A percentile compares a stretch with the other conserved stretches of the same genome.
Conservation (phyloP, 2,888 invertebrate species). For the Leptinotarsa rubiginosa region DNA sequence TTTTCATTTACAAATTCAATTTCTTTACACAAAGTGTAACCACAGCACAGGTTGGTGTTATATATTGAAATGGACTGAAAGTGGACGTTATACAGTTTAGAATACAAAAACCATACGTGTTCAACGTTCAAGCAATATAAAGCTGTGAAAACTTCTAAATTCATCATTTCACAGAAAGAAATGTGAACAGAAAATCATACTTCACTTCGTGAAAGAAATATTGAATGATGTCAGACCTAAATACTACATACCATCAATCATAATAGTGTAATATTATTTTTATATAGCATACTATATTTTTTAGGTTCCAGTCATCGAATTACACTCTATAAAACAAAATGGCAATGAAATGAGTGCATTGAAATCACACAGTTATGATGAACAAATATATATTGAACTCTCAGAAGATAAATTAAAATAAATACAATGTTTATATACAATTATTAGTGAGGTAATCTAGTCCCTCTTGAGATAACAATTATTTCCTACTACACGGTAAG, state of each 20-base stretch:
- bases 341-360: conserved; percentile 18
- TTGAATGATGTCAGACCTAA: not conserved
- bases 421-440: conserved; percentile 20
- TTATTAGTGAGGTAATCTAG: not conserved
- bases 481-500: not conserved
- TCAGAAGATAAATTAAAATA: conserved; percentile 23
- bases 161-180: not conserved
- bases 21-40: not conserved
- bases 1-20: not conserved
- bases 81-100: not conserved
- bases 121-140: not conserved
- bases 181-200: not conserved
- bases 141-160: not conserved
- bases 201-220: not conserved
- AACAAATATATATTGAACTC: conserved; percentile 4
- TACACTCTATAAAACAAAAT: not conserved
- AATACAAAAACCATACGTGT: not conserved
- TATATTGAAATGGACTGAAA: not conserved
- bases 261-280: not conserved
- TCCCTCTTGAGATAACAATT: not conserved
- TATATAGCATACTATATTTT: not conserved
- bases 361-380: not conserved
- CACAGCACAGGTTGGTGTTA: no score
- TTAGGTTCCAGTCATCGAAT: not conserved
- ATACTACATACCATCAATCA: not conserved